phyloP scores from a whole-genome alignment of 1,140 invertebrate genomes.

The Hormaphis cornu region DNA sequence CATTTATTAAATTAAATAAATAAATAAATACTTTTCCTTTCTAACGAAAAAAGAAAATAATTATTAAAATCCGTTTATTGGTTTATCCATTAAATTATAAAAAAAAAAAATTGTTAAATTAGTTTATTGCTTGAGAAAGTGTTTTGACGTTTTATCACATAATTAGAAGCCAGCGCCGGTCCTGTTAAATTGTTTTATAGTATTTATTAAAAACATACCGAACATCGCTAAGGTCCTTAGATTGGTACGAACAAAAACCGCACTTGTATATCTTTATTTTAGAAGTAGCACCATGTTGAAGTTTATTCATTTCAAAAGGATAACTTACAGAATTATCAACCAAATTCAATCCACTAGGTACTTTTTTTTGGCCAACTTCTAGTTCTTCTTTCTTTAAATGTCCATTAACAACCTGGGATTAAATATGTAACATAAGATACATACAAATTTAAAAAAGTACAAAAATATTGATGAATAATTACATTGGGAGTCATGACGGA shows the following conservation, averaged over 20 bases:
- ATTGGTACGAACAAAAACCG: slow-evolving; percentile 34
- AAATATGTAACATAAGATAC: not conserved
- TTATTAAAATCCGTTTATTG: too few relatives aligned
- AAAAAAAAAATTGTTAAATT: too few relatives aligned
- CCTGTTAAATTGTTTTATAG: too few relatives aligned
- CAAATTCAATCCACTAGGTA: not conserved
- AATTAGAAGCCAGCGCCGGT: too few relatives aligned
- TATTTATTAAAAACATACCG: too few relatives aligned
- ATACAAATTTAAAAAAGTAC: not conserved
- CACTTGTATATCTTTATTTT: slow-evolving; percentile 35
- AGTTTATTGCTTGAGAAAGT: too few relatives aligned
- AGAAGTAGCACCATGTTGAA: not conserved
- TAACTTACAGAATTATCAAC: not conserved
- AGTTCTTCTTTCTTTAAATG: not conserved
- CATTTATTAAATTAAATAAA: too few relatives aligned
- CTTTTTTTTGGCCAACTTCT: slow-evolving; percentile 1
- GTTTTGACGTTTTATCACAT: too few relatives aligned
- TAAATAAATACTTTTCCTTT: too few relatives aligned
- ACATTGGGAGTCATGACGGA: not conserved
- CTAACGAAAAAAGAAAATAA: too few relatives aligned
- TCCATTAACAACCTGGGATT: not conserved
- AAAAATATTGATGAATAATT: not conserved
- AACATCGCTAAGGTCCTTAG: slow-evolving; percentile 33
- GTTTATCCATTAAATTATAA: too few relatives aligned
- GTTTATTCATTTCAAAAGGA: not conserved